These are phyloP conservation scores for Prionailurus viverrinus DNA, from an alignment of 2,113 vertebrate genomes.

Conservation along the genomic window DNA sequence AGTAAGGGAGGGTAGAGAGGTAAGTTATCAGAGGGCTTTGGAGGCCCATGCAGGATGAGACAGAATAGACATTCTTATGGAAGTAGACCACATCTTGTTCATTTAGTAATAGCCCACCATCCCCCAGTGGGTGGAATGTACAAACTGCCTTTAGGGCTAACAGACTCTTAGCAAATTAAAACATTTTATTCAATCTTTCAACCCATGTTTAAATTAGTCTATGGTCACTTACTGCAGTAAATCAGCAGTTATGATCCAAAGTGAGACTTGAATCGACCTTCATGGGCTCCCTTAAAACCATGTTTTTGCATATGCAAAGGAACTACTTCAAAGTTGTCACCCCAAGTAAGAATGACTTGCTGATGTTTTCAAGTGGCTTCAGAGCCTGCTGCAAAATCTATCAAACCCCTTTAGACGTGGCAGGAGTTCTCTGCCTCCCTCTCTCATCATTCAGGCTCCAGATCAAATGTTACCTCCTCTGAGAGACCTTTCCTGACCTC, in stretches of 20 bases:
- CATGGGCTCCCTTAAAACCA: not conserved
- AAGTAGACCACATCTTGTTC: not conserved
- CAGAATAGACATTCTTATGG: not conserved
- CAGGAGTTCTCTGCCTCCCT: not conserved
- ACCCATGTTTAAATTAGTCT: not conserved
- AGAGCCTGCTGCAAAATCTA: not conserved
- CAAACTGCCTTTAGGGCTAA: not conserved
- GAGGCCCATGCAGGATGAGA: not conserved
- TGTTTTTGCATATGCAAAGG: not conserved
- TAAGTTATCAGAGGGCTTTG: not conserved
- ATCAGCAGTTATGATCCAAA: slow-evolving; percentile 14
- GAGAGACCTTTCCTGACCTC: not conserved
- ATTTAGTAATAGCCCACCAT: not conserved
- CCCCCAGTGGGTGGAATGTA: not conserved
- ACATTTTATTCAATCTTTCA: not conserved
- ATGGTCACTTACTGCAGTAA: not conserved
- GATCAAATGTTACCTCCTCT: not conserved
- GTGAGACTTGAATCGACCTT: not conserved
- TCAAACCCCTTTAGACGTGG: not conserved
- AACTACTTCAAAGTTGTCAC: not conserved
- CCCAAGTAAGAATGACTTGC: not conserved
- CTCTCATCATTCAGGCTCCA: slow-evolving; percentile 1
- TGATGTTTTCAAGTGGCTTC: not conserved
- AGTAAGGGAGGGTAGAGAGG: accelerated
- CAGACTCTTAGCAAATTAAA: not conserved